Conservation (phyloP, 2,888 invertebrate species). For the Sympetrum striolatum region DNA sequence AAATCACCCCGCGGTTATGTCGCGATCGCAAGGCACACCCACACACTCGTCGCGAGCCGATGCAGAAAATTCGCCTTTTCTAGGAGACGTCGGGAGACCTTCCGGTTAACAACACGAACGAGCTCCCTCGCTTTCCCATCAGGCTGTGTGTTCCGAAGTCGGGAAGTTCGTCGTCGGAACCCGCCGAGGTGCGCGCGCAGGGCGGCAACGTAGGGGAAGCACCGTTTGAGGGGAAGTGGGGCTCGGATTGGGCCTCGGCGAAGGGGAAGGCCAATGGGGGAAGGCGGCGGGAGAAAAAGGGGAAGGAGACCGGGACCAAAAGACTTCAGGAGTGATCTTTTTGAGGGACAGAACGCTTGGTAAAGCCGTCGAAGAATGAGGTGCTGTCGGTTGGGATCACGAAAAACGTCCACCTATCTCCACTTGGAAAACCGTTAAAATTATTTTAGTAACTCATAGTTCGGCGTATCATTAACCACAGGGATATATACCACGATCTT, state of each 20-base stretch:
- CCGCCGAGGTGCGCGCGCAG: slow-evolving; percentile 1
- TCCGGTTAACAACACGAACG: neutral
- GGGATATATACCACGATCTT: too few relatives aligned
- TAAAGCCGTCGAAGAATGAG: neutral
- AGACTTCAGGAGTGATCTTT: slow-evolving; percentile 20
- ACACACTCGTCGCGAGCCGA: neutral
- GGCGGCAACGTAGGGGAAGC: neutral
- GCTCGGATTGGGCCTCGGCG: neutral
- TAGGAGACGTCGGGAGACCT: neutral
- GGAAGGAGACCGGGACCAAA: neutral
- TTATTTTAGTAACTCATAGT: too few relatives aligned
- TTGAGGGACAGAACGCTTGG: neutral
- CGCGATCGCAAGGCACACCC: neutral
- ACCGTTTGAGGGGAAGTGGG: neutral
- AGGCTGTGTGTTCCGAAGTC: slow-evolving; percentile 35
- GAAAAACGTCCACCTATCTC: too few relatives aligned
- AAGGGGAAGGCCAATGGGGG: slow-evolving; percentile 21
- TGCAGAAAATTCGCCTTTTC: neutral
- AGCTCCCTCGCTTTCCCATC: slow-evolving; percentile 20
- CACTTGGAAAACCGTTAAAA: too few relatives aligned
- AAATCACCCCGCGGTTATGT: neutral
- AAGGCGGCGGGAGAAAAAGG: neutral
- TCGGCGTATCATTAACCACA: too few relatives aligned
- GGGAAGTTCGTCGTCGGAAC: slow-evolving; percentile 11
- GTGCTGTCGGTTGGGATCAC: neutral